phyloP scores from a whole-genome alignment of 2,797 vertebrate genomes.

The Hippoglossus hippoglossus region DNA sequence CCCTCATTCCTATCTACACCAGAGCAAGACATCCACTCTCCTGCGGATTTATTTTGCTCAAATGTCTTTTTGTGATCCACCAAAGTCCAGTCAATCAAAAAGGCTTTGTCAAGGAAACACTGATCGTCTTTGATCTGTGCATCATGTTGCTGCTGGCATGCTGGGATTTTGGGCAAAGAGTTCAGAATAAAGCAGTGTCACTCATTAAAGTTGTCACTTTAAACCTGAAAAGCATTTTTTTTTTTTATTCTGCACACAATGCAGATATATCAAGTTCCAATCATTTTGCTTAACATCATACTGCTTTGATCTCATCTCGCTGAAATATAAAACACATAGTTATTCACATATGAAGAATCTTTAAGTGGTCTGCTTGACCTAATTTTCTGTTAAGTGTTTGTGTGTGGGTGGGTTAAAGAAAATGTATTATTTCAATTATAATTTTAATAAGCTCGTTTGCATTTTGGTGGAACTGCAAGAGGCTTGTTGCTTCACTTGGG shows the following conservation, averaged over 20 bases:
- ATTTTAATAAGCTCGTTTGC: too few species aligned
- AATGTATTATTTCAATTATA: background rate
- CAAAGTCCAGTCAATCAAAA: too few species aligned
- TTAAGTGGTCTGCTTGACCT: background rate
- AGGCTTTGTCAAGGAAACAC: background rate
- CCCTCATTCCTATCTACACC: too few species aligned
- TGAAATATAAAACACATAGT: background rate
- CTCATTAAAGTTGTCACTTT: conserved; percentile 25
- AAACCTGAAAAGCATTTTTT: background rate
- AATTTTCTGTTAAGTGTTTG: background rate
- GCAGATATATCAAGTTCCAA: background rate
- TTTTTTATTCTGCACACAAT: too few species aligned
- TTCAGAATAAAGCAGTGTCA: conserved; percentile 7
- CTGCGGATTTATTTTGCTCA: too few species aligned
- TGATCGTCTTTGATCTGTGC: conserved; percentile 15
- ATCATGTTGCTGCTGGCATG: conserved; percentile 6
- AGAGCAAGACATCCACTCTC: too few species aligned
- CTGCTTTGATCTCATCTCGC: too few species aligned
- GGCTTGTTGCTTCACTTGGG: too few species aligned
- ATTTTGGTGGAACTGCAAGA: too few species aligned
- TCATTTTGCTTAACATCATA: background rate
- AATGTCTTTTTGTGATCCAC: too few species aligned
- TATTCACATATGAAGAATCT: background rate
- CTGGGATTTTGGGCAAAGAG: conserved; percentile 19
- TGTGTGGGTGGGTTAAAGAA: background rate